Base-by-base conservation (phyloP, 2,113 vertebrate species). In the Odobenus rosmarus region DNA sequence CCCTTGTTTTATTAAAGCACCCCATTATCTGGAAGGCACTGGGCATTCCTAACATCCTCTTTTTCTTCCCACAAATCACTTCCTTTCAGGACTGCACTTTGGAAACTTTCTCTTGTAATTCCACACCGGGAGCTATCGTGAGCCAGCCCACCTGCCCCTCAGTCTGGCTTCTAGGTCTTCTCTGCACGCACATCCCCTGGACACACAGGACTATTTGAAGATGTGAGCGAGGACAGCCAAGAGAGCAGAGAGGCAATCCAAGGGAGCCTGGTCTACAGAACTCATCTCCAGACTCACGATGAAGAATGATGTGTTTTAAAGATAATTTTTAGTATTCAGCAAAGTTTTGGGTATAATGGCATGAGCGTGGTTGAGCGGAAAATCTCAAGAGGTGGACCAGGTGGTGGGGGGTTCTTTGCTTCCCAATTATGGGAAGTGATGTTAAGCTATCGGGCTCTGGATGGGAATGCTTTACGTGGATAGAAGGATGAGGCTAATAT, bases 101-200 rank as follows among this genome's bases (percentile, higher is more conserved):
- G 0, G 18, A 72, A 21, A 14, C 33, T 12, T 12, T 36, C 46
- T 33, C 33, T 49, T 46, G 36, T 21, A 36, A 19, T 33, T 79
- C 28, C 15, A n/a, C 8, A 19, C 9, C 12, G n/a, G 2, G n/a
- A 81, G 39, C 69, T 76, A 42, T 28, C 5, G 15, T 7, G 15
- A 13, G 4, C 42, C 23, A n/a, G 57, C 24, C 28, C 19, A 24
- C 28, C 33, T 3, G 2, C 7, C 15, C 14, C 2, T 2, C 14
- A 26, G n/a, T 23, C 59, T 6, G 33, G 23, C 16, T 55, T 64
- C 42, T 3, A 5, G 18, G 10, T 80, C 62, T 51, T 11, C 49
- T 49, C 36, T 42, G 28, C 3, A 11, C 4, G 51, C 26, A 1
- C 4, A 21, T 2, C 6, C 23, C 26, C 51, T 46, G 0, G 0